Percentiles rank a stretch among this genome's conserved stretches.
Conservation (phyloP, 2,113 vertebrate genomes). For the Climacteris rufus region DNA sequence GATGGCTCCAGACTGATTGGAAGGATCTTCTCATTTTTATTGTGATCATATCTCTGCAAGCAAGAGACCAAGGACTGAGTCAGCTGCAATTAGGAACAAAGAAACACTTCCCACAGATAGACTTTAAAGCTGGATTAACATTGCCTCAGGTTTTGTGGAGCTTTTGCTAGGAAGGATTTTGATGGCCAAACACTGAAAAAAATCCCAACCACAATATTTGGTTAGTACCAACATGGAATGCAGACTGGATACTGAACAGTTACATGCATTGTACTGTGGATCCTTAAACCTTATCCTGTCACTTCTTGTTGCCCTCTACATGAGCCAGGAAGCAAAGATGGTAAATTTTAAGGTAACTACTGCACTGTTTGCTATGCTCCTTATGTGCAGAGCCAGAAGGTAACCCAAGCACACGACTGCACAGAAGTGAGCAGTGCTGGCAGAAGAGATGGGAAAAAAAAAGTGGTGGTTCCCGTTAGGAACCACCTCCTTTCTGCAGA, state of each 20-base stretch:
- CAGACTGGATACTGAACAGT: not conserved
- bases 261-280: not conserved
- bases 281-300: not conserved
- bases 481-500: not conserved
- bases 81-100: not conserved
- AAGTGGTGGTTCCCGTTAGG: not conserved
- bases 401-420: not conserved
- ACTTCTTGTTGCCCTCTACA: not conserved
- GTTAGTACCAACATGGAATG: not conserved
- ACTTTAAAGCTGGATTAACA: not conserved
- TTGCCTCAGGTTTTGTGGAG: not conserved
- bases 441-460: not conserved
- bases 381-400: not conserved
- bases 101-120: not conserved
- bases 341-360: not conserved
- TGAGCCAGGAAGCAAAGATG: not conserved
- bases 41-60: constrained; percentile 90
- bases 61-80: constrained; percentile 6
- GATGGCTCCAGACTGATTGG: constrained; percentile 94
- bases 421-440: not conserved
- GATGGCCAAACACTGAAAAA: not conserved
- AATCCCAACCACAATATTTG: not conserved
- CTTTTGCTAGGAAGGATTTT: not conserved
- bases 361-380: not conserved
- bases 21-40: constrained; percentile 90